Evolutionary conservation across 2,113 vertebrate genomes (phyloP).

Genomic region (Mobula hypostoma): DNA sequence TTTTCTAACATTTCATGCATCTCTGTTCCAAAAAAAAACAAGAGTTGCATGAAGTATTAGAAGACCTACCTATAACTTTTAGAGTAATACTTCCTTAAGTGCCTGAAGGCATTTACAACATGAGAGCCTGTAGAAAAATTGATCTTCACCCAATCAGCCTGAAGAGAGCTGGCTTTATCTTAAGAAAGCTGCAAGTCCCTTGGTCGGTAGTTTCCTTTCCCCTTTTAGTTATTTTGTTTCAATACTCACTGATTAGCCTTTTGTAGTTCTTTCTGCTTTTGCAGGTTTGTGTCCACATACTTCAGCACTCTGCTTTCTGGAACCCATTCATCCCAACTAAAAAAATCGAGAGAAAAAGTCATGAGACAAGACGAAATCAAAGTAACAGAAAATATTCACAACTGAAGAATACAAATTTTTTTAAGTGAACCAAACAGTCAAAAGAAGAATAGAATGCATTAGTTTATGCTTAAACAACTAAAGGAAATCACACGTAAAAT

Average conservation of each 20-base stretch:
- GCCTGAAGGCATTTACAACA: no score
- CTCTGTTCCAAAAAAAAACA: no score
- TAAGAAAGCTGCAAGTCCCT: neutral
- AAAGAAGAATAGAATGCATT: neutral
- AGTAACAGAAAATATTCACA: neutral
- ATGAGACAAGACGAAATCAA: conserved; percentile 28
- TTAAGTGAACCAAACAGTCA: neutral
- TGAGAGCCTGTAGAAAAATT: no score
- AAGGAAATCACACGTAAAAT: neutral
- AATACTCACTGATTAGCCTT: conserved; percentile 94
- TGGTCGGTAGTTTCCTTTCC: neutral
- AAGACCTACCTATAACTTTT: no score
- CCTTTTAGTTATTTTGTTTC: neutral
- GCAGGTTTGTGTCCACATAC: conserved; percentile 97
- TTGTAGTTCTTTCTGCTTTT: conserved; percentile 99
- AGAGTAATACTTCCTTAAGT: no score
- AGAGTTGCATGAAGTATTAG: no score
- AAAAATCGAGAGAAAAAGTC: conserved; percentile 40
- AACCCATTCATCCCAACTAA: conserved; percentile 99
- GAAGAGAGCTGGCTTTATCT: neutral
- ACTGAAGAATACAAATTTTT: neutral
- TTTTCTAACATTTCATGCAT: no score
- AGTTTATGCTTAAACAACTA: neutral
- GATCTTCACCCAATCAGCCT: neutral
- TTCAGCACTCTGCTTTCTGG: conserved; percentile 98